These are phyloP conservation scores for Macaca mulatta DNA, from an alignment of 2,113 vertebrate genomes.

Conservation along the genomic window DNA sequence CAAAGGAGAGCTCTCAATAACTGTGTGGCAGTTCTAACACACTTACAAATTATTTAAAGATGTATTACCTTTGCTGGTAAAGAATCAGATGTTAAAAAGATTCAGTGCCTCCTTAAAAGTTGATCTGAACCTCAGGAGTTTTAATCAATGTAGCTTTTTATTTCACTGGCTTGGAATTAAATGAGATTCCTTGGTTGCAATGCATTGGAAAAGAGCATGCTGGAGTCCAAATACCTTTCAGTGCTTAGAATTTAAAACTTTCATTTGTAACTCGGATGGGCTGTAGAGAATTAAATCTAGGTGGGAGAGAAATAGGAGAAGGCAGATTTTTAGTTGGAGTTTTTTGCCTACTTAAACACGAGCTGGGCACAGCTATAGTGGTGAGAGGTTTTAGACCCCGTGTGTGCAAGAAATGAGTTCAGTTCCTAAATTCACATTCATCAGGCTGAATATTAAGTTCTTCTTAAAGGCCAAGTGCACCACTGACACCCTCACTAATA, in stretches of 20 bases:
- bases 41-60: slow-evolving; percentile 81
- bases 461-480: not conserved
- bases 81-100: slow-evolving; percentile 70
- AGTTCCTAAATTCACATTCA: slow-evolving; percentile 5
- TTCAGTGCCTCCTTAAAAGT: slow-evolving; percentile 67
- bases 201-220: slow-evolving; percentile 45
- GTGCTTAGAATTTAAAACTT: slow-evolving; percentile 63
- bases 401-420: not conserved
- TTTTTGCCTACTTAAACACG: slow-evolving; percentile 11
- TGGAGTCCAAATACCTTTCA: slow-evolving; percentile 65
- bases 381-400: not conserved
- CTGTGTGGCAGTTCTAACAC: slow-evolving; percentile 50
- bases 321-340: not conserved
- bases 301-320: slow-evolving; percentile 50
- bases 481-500: slow-evolving; percentile 28
- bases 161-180: slow-evolving; percentile 61
- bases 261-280: slow-evolving; percentile 45
- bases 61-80: slow-evolving; percentile 71
- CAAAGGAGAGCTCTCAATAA: slow-evolving; percentile 74
- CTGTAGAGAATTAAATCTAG: slow-evolving; percentile 54
- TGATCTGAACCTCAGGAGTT: slow-evolving; percentile 65
- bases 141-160: slow-evolving; percentile 67
- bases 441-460: slow-evolving; percentile 31
- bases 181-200: slow-evolving; percentile 66
- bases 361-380: not conserved